phyloP scores from a whole-genome alignment of 2,797 vertebrate species.

The Aulostomus chinensis region DNA sequence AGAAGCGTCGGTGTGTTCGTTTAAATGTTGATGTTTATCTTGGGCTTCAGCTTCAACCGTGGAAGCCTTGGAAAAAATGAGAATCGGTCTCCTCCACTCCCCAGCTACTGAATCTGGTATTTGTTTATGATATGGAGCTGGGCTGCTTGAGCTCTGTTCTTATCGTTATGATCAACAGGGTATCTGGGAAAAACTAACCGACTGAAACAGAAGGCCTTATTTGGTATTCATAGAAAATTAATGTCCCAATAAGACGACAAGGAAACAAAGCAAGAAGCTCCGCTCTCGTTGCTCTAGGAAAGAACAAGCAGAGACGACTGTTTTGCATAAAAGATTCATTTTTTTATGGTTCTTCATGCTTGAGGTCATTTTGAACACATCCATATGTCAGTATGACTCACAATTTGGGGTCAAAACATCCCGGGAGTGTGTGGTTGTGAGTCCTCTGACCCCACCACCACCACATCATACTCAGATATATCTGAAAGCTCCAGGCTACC shows the following conservation, averaged over 20 bases:
- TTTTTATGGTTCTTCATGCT: slow-evolving; percentile 49
- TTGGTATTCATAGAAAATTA: slow-evolving; percentile 57
- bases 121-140: not conserved
- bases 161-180: too few relatives aligned
- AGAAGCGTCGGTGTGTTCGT: too few relatives aligned
- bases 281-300: slow-evolving; percentile 40
- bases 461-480: slow-evolving; percentile 11
- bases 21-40: too few relatives aligned
- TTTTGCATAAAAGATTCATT: slow-evolving; percentile 63
- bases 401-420: slow-evolving; percentile 44
- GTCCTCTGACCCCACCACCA: slow-evolving; percentile 18
- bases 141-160: not conserved
- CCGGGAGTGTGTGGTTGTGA: slow-evolving; percentile 13
- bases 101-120: slow-evolving; percentile 1
- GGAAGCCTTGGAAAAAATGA: too few relatives aligned
- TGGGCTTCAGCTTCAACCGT: too few relatives aligned
- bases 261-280: slow-evolving; percentile 10
- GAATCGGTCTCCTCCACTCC: too few relatives aligned
- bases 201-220: slow-evolving; percentile 25
- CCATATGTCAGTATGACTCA: slow-evolving; percentile 38
- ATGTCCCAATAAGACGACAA: slow-evolving; percentile 25
- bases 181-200: slow-evolving; percentile 15
- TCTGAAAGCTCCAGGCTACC: slow-evolving; percentile 36
- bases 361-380: slow-evolving; percentile 38
- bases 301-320: slow-evolving; percentile 18